phyloP scores from a whole-genome alignment of 2,797 vertebrate species.

The Eulemur rubriventer region DNA sequence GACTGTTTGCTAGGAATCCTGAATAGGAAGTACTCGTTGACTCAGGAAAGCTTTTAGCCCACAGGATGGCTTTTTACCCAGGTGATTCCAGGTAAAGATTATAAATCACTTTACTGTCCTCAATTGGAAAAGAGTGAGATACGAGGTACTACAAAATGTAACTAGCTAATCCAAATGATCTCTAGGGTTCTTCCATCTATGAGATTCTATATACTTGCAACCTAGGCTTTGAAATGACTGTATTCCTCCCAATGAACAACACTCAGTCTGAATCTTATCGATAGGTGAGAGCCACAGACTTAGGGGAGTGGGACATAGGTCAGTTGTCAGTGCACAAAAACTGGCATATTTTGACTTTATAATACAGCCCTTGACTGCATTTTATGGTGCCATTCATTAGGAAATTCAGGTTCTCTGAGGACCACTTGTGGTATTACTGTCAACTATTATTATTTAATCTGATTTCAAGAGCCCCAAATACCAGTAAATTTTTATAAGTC shows the following conservation, averaged over 20 bases:
- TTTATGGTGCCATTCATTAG: constrained; percentile 20
- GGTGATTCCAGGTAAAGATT: not conserved
- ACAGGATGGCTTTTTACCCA: not conserved
- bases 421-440: not conserved
- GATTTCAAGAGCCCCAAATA: not conserved
- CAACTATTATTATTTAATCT: not conserved
- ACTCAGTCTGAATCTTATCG: not conserved
- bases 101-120: not conserved
- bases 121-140: not conserved
- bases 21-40: constrained; percentile 18
- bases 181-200: not conserved
- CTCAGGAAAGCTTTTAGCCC: not conserved
- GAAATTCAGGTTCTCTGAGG: not conserved
- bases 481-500: not conserved
- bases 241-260: not conserved
- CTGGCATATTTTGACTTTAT: not conserved
- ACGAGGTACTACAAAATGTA: not conserved
- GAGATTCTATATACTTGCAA: not conserved
- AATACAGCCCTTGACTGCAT: not conserved
- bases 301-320: not conserved
- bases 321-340: not conserved
- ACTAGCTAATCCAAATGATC: not conserved
- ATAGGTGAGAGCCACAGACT: not conserved
- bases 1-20: not conserved
- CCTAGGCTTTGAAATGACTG: not conserved